A percentile compares a stretch with the other conserved stretches of the same genome.
Evolutionary conservation across 2,888 invertebrate genomes (phyloP).

Genomic region (Anthophora plumipes): DNA sequence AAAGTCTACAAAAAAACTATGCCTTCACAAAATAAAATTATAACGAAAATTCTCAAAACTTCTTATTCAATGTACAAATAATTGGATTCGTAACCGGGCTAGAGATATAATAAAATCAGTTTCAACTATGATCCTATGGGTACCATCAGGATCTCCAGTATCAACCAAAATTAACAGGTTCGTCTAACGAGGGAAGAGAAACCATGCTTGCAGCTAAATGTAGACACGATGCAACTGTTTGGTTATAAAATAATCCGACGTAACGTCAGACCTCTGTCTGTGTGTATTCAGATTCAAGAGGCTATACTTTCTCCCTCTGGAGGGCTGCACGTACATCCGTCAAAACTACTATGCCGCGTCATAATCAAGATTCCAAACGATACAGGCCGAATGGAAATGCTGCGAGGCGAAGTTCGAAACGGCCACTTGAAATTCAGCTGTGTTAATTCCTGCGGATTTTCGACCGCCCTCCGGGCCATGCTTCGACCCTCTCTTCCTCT

Average conservation of each 20-base stretch:
- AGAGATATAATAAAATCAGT: background rate
- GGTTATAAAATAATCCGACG: slow-evolving; percentile 48
- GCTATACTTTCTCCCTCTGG: background rate
- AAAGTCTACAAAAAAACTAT: too few relatives aligned
- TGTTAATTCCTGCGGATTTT: slow-evolving; percentile 75
- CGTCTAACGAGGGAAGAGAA: background rate
- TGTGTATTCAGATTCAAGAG: slow-evolving; percentile 37
- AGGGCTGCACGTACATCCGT: slow-evolving; percentile 43
- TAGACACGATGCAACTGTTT: slow-evolving; percentile 12
- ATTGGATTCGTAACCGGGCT: too few relatives aligned
- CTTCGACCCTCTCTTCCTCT: slow-evolving; percentile 36
- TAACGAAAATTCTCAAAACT: too few relatives aligned
- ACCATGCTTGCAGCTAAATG: slow-evolving; percentile 3
- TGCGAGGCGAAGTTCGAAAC: slow-evolving; percentile 64
- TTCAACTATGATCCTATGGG: background rate
- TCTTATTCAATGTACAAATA: too few relatives aligned
- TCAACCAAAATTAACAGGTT: slow-evolving; percentile 13
- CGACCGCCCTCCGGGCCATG: slow-evolving; percentile 63
- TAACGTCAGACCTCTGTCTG: slow-evolving; percentile 27
- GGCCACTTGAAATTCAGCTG: slow-evolving; percentile 74
- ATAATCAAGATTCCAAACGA: slow-evolving; percentile 69
- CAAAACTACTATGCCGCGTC: slow-evolving; percentile 49
- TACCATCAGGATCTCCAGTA: slow-evolving; percentile 5
- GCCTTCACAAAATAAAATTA: too few relatives aligned
- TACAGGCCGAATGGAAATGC: slow-evolving; percentile 62